phyloP scores from a whole-genome alignment of 2,113 vertebrate species.

The Notarius lentiginosus region DNA sequence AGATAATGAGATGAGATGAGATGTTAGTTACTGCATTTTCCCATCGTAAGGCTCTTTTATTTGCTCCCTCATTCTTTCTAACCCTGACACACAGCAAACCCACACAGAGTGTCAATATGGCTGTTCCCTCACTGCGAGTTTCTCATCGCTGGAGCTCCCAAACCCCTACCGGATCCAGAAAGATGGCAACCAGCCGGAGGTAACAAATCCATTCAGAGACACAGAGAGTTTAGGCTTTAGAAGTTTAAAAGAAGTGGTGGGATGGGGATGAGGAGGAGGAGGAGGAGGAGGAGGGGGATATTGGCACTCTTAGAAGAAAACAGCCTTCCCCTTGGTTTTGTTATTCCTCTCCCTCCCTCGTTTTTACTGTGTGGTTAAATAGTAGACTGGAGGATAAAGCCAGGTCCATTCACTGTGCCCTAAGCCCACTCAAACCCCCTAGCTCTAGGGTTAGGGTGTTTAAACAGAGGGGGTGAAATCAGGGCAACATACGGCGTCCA shows the following conservation, averaged over 20 bases:
- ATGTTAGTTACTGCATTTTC: background rate
- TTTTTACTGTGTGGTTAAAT: slow-evolving; percentile 70
- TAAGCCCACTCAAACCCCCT: slow-evolving; percentile 61
- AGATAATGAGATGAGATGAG: too few species aligned
- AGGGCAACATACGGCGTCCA: slow-evolving; percentile 79
- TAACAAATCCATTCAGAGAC: slow-evolving; percentile 68
- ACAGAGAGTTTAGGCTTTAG: slow-evolving; percentile 41
- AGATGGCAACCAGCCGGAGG: slow-evolving; percentile 70
- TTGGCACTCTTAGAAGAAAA: slow-evolving; percentile 62
- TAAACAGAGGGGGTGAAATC: slow-evolving; percentile 76
- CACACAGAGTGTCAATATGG: slow-evolving; percentile 47
- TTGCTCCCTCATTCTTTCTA: slow-evolving; percentile 2
- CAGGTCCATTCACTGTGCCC: slow-evolving; percentile 69
- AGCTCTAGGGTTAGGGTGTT: slow-evolving; percentile 70
- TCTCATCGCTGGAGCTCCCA: slow-evolving; percentile 67
- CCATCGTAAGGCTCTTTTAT: background rate
- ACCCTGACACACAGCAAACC: slow-evolving; percentile 41
- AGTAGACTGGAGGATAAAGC: slow-evolving; percentile 73
- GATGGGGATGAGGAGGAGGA: background rate
- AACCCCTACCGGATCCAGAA: slow-evolving; percentile 63
- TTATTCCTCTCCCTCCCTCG: slow-evolving; percentile 30
- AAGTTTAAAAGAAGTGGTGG: slow-evolving; percentile 29
- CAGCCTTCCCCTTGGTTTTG: slow-evolving; percentile 46
- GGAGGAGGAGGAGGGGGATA: background rate
- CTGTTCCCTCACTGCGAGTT: slow-evolving; percentile 60